These are phyloP conservation scores for Sebastes taczanowskii DNA, from an alignment of 2,797 vertebrate genomes.

Conservation along the genomic window DNA sequence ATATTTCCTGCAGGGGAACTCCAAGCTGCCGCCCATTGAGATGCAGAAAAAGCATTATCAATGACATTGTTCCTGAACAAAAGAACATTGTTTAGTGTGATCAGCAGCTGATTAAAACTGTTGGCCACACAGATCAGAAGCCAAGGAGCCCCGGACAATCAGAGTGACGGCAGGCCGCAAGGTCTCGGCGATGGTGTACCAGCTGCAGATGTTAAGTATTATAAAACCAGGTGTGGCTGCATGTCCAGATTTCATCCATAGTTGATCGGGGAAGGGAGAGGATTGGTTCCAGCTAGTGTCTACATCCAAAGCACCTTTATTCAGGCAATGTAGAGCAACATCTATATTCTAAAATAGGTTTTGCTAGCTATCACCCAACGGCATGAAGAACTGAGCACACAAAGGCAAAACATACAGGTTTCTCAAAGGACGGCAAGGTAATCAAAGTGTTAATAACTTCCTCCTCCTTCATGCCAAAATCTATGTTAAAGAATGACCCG, in stretches of 20 bases:
- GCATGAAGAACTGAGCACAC: background rate
- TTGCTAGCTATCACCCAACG: background rate
- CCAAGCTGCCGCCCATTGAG: background rate
- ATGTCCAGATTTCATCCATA: background rate
- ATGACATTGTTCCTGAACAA: constrained; percentile 11
- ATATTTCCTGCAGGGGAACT: background rate
- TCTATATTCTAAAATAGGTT: background rate
- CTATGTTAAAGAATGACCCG: background rate
- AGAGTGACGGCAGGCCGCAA: background rate
- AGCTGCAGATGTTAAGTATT: background rate
- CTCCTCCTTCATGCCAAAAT: background rate
- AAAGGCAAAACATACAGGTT: background rate
- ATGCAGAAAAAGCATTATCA: constrained; percentile 2
- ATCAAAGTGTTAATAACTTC: background rate
- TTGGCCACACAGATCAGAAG: background rate
- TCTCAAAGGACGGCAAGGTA: background rate
- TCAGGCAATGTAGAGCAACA: background rate
- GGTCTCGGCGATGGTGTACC: background rate
- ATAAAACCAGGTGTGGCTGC: background rate
- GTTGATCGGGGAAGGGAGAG: background rate
- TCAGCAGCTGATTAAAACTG: constrained; percentile 12
- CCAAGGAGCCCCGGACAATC: background rate
- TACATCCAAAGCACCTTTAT: background rate
- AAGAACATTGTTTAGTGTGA: constrained; percentile 16
- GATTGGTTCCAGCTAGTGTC: background rate